A percentile compares a stretch with the other conserved stretches of the same genome.
Conservation (phyloP, 2,888 invertebrate genomes). For the Nymphalis urticae region DNA sequence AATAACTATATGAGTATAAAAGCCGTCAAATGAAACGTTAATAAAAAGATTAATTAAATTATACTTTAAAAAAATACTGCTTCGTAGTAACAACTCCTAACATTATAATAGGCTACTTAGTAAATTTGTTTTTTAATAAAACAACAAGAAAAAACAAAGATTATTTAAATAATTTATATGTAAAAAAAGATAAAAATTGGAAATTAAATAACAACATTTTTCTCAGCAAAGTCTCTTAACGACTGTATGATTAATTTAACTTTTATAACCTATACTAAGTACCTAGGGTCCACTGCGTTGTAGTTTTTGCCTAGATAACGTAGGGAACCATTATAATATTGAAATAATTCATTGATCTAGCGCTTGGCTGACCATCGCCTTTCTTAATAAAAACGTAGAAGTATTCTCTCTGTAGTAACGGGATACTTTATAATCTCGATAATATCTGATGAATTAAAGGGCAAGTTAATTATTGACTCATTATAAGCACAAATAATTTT, state of each 20-base stretch:
- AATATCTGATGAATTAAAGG: slow-evolving; percentile 11
- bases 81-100: too few species aligned
- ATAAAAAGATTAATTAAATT: not conserved
- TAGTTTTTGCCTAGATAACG: slow-evolving; percentile 53
- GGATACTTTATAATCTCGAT: slow-evolving; percentile 14
- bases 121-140: not conserved
- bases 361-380: slow-evolving; percentile 31
- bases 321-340: slow-evolving; percentile 38
- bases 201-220: not conserved
- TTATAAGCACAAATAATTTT: slow-evolving; percentile 25
- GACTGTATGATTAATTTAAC: slow-evolving; percentile 13
- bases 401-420: slow-evolving; percentile 23
- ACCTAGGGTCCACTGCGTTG: slow-evolving; percentile 63
- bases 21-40: not conserved
- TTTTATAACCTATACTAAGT: slow-evolving; percentile 47
- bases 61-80: not conserved
- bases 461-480: slow-evolving; percentile 4
- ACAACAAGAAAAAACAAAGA: not conserved
- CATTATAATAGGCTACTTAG: too few species aligned
- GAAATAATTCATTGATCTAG: slow-evolving; percentile 22
- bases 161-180: not conserved
- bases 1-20: not conserved
- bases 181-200: not conserved
- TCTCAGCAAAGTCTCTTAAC: not conserved
- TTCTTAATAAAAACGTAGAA: slow-evolving; percentile 23